Evolutionary conservation across 2,888 invertebrate genomes (phyloP).

Genomic region (Sinopyrophorus schimmeli): DNA sequence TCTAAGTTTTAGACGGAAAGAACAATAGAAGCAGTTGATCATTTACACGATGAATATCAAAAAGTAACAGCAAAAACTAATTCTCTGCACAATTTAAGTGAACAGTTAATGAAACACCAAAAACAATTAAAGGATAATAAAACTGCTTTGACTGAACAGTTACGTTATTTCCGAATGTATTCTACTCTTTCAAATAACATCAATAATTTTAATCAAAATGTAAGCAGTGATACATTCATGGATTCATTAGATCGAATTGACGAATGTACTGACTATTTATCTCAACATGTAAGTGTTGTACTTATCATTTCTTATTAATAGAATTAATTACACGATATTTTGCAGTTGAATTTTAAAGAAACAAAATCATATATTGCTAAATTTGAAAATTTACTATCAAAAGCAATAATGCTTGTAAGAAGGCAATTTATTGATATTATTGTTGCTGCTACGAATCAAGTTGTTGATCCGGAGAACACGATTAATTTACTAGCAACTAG

Average conservation of each 20-base stretch:
- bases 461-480: conserved; percentile 55
- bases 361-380: conserved; percentile 78
- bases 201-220: conserved; percentile 40
- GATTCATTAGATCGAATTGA: conserved; percentile 82
- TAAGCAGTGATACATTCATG: conserved; percentile 76
- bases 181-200: conserved; percentile 44
- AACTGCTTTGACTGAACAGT: conserved; percentile 75
- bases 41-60: conserved; percentile 77
- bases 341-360: conserved; percentile 81
- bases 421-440: conserved; percentile 77
- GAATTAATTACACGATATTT: no score
- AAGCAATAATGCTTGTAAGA: conserved; percentile 78
- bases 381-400: conserved; percentile 81
- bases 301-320: conserved; percentile 10
- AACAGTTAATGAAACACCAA: conserved; percentile 88
- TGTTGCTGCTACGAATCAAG: conserved; percentile 78
- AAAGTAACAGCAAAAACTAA: conserved; percentile 91
- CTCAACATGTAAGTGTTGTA: conserved; percentile 69
- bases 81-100: conserved; percentile 88
- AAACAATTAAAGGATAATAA: conserved; percentile 78
- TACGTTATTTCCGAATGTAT: conserved; percentile 85
- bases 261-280: conserved; percentile 82
- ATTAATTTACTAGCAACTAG: conserved; percentile 39
- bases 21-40: conserved; percentile 67
- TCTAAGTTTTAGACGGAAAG: conserved; percentile 37